phyloP scores from a whole-genome alignment of 2,888 invertebrate genomes.

The Lagria hirta region DNA sequence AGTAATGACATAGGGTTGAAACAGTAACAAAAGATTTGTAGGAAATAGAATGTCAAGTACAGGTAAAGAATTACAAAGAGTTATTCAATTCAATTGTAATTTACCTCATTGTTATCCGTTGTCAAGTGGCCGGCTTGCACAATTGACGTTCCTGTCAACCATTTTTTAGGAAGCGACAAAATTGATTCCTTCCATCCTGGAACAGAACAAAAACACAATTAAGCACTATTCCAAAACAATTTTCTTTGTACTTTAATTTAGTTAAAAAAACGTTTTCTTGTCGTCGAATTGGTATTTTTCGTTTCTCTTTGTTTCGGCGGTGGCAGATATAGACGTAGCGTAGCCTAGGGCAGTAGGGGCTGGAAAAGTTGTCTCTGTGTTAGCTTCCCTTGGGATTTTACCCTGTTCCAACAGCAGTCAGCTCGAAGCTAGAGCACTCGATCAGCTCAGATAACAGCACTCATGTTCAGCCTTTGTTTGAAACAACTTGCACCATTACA shows the following conservation, averaged over 20 bases:
- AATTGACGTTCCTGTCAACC: constrained; percentile 58
- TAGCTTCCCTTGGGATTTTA: constrained; percentile 31
- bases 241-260: constrained; percentile 3
- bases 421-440: too few species aligned
- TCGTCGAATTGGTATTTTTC: constrained; percentile 31
- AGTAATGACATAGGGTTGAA: constrained; percentile 30
- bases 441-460: constrained; percentile 50
- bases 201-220: constrained; percentile 41
- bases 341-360: constrained; percentile 34
- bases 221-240: background rate
- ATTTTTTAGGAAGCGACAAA: constrained; percentile 70
- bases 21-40: constrained; percentile 33
- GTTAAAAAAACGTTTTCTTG: constrained; percentile 35
- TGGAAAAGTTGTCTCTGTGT: constrained; percentile 37
- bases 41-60: constrained; percentile 29
- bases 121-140: constrained; percentile 51
- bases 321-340: constrained; percentile 21
- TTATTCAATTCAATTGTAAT: background rate
- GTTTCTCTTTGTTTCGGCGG: constrained; percentile 27
- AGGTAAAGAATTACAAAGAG: too few species aligned
- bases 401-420: too few species aligned
- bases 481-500: constrained; percentile 41
- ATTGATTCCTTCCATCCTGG: constrained; percentile 76
- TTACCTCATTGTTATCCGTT: constrained; percentile 48
- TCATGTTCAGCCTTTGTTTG: constrained; percentile 48